These are phyloP conservation scores for Halocynthia roretzi DNA, from an alignment of 23 tunicate genomes.

Conservation along the genomic window DNA sequence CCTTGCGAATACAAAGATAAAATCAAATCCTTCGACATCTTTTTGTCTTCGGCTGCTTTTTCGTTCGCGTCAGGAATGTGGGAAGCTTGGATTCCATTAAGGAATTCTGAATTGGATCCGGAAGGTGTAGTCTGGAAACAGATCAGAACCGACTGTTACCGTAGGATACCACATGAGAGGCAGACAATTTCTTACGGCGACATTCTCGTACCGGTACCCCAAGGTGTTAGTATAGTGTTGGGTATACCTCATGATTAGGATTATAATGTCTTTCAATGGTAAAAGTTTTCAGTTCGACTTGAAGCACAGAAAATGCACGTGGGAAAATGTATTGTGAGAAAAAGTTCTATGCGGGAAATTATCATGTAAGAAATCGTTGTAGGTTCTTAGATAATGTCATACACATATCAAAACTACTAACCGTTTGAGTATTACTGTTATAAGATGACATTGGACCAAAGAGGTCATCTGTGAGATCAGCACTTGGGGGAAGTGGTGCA, in stretches of 20 bases:
- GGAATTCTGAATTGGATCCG: slow-evolving; percentile 10
- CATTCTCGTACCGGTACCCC: too few relatives aligned
- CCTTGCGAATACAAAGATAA: slow-evolving; percentile 55
- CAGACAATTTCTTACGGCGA: too few relatives aligned
- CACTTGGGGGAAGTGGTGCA: slow-evolving; percentile 42
- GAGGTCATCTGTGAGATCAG: slow-evolving; percentile 68
- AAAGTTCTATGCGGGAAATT: too few relatives aligned
- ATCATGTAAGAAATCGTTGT: background rate
- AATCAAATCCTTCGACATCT: slow-evolving; percentile 68
- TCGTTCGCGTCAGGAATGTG: background rate
- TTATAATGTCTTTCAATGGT: too few relatives aligned
- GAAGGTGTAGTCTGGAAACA: slow-evolving; percentile 8
- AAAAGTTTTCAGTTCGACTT: too few relatives aligned
- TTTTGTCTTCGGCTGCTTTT: slow-evolving; percentile 19
- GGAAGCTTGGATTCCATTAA: background rate
- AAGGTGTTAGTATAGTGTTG: too few relatives aligned
- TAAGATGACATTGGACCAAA: slow-evolving; percentile 39
- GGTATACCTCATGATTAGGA: too few relatives aligned
- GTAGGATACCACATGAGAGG: too few relatives aligned
- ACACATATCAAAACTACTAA: background rate
- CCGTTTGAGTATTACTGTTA: too few relatives aligned
- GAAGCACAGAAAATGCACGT: too few relatives aligned
- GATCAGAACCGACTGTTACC: too few relatives aligned
- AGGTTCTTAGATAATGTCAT: background rate
- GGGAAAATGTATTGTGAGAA: too few relatives aligned